These are phyloP conservation scores for Octopus sinensis DNA, from an alignment of 1,140 invertebrate species.

Conservation along the genomic window DNA sequence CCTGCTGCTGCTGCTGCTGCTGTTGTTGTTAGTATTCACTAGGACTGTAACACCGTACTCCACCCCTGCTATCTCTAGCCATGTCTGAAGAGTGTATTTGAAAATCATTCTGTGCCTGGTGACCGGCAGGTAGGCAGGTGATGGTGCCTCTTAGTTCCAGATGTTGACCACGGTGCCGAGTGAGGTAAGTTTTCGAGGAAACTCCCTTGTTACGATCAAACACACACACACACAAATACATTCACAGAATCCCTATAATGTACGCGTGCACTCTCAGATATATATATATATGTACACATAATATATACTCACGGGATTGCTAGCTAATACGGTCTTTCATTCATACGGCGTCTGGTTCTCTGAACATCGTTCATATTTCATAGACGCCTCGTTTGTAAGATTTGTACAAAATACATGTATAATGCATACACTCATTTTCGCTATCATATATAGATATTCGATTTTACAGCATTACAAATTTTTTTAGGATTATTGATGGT, in stretches of 20 bases:
- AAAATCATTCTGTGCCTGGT: not conserved
- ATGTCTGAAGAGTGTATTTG: slow-evolving; percentile 6
- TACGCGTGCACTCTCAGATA: no score
- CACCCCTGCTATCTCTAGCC: not conserved
- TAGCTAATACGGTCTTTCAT: no score
- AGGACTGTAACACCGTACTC: not conserved
- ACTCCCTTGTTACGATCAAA: not conserved
- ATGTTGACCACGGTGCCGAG: slow-evolving; percentile 4
- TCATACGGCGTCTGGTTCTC: no score
- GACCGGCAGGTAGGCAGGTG: slow-evolving; percentile 3
- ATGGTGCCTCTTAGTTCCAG: slow-evolving; percentile 5
- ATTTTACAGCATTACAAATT: no score
- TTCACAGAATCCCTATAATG: not conserved
- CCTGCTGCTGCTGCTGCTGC: not conserved
- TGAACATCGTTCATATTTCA: no score
- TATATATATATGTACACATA: no score
- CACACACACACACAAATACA: not conserved
- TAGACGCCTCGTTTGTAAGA: no score
- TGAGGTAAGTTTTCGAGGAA: slow-evolving; percentile 1
- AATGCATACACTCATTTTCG: no score
- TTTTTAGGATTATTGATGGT: no score
- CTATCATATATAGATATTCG: no score
- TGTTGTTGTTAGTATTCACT: not conserved
- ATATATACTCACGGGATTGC: no score
- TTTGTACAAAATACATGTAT: no score